These are phyloP conservation scores for Branchipolynoe longqiensis DNA, from an alignment of 2,888 invertebrate species.

Conservation along the genomic window DNA sequence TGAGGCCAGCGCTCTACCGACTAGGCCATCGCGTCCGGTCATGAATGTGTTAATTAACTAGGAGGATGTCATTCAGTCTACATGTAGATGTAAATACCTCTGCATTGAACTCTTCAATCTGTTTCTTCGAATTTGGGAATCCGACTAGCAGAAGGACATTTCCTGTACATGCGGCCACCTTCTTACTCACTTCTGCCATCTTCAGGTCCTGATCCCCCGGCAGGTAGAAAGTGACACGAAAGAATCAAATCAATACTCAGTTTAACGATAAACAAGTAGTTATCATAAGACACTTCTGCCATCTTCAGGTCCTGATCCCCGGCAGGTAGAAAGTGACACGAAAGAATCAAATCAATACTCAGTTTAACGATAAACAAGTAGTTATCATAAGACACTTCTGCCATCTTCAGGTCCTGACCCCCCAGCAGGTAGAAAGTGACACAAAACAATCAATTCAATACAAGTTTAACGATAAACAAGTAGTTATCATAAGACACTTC, in stretches of 20 bases:
- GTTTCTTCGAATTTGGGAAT: conserved; percentile 81
- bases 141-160: conserved; percentile 82
- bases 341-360: too few species aligned
- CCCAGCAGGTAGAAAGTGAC: too few species aligned
- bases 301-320: neutral
- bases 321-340: neutral
- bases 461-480: too few species aligned
- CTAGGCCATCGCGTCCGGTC: neutral
- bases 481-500: too few species aligned
- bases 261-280: neutral
- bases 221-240: neutral
- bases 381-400: too few species aligned
- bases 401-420: too few species aligned
- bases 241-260: neutral
- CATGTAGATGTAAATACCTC: conserved; percentile 60
- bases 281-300: neutral
- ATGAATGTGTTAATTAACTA: neutral
- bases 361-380: too few species aligned
- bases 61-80: neutral
- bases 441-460: too few species aligned
- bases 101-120: conserved; percentile 78
- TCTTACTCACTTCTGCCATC: neutral
- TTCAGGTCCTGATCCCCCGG: neutral
- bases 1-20: neutral
- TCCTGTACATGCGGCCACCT: conserved; percentile 70